Conservation (phyloP, 2,797 vertebrate species). For the Gephyroberyx darwinii region DNA sequence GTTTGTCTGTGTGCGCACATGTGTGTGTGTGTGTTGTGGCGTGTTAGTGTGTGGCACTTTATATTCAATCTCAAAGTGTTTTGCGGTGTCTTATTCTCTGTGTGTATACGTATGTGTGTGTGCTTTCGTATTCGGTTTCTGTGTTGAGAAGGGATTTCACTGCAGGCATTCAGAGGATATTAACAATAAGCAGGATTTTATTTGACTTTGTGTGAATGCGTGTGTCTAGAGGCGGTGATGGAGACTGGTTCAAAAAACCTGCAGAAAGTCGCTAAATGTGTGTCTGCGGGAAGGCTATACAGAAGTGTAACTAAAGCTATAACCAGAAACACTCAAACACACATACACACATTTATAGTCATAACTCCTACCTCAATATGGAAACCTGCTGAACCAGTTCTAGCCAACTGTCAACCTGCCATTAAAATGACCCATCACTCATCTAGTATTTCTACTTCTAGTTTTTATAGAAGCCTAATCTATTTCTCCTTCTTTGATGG, state of each 20-base stretch:
- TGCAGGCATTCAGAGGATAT: slow-evolving; percentile 25
- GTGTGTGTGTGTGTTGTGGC: slow-evolving; percentile 33
- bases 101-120: not conserved
- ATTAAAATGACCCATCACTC: slow-evolving; percentile 24
- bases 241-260: not conserved
- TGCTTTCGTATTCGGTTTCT: slow-evolving; percentile 25
- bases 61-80: slow-evolving; percentile 47
- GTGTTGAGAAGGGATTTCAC: not conserved
- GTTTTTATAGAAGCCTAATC: not conserved
- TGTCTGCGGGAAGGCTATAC: not conserved
- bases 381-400: slow-evolving; percentile 37
- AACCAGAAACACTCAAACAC: not conserved
- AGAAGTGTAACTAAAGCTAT: not conserved
- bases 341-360: not conserved
- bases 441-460: slow-evolving; percentile 5
- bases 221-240: not conserved
- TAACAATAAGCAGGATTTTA: slow-evolving; percentile 14
- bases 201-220: not conserved
- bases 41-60: slow-evolving; percentile 31
- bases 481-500: not conserved
- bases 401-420: not conserved
- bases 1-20: slow-evolving; percentile 5
- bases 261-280: slow-evolving; percentile 4
- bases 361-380: not conserved
- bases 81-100: slow-evolving; percentile 4